phyloP scores from a whole-genome alignment of 2,888 invertebrate genomes.

The Archaeoteleia sp. region DNA sequence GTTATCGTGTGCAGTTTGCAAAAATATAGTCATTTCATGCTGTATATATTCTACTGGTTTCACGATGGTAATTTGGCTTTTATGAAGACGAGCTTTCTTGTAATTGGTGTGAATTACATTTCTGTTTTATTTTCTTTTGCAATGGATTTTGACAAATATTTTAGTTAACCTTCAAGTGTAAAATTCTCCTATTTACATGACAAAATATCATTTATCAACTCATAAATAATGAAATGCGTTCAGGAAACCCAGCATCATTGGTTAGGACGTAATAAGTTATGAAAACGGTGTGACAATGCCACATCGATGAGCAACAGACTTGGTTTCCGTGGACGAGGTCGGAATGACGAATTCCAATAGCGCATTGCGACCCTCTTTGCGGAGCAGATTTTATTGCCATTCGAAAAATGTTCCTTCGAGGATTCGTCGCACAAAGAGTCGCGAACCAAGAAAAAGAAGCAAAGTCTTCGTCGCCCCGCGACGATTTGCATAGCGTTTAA shows the following conservation, averaged over 20 bases:
- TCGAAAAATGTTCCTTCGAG: slow-evolving; percentile 16
- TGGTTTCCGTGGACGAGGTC: not conserved
- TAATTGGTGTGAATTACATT: not conserved
- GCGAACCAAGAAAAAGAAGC: slow-evolving; percentile 17
- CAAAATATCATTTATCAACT: not conserved
- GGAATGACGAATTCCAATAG: not conserved
- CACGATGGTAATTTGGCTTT: too few relatives aligned
- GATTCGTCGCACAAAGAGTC: slow-evolving; percentile 8
- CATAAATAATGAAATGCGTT: not conserved
- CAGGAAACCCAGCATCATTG: too few relatives aligned
- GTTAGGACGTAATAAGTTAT: slow-evolving; percentile 17
- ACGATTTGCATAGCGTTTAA: slow-evolving; percentile 34
- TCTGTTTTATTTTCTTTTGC: not conserved
- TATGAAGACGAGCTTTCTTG: not conserved
- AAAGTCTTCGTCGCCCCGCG: not conserved
- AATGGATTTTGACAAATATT: not conserved
- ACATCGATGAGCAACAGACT: too few relatives aligned
- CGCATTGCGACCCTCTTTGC: not conserved
- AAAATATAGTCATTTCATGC: too few relatives aligned
- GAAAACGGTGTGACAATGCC: slow-evolving; percentile 30
- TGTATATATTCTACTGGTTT: too few relatives aligned
- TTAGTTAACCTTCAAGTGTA: not conserved
- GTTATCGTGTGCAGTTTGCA: slow-evolving; percentile 3
- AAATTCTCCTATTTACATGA: not conserved
- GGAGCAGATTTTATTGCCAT: slow-evolving; percentile 15